Evolutionary conservation across 2,797 vertebrate species (phyloP), one percentile per base, ranked within the genome.

Genomic region (Sebastes hopkinsi): DNA sequence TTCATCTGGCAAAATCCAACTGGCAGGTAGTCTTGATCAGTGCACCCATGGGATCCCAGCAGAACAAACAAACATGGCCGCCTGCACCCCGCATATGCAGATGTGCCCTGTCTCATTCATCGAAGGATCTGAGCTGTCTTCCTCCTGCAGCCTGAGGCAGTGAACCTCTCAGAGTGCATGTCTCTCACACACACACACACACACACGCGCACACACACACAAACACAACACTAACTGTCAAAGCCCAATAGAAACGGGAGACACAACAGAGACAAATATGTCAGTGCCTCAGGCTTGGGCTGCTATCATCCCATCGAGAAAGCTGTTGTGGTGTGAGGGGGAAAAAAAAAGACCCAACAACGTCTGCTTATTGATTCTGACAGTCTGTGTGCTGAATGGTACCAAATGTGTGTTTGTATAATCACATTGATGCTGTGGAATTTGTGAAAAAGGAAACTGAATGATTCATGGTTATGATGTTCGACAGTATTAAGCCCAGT

Each of bases 1-100:
- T 92, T 90, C 76, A 87, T 91, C 83, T 83, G 70, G 68, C 82
- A 79, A 69, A 27, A 67, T 84, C 59, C 55, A 62, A 67, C 86
- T 91, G 90, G 82, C 89, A 89, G 84, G 87, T 86, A 55, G 60
- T 82, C 67, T 91, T 92, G 91, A 95, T 93, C 87, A 87, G 82
- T 5, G 71, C 81, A 79, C 88, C 81, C 82, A 4, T 42, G 83
- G 83, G 90, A 92, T 78, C 77, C 77, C 34, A 1, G 77, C 27
- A 72, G 83, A 89, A 86, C 84, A 92, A 92, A 91, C 88, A 90
- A 89, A 91, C 87, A 81, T 75, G 84, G 72, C 71, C 30, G 77
- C 67, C 72, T 70, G 46, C 78, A 25, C 72, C 59, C 77, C 77
- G 70, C 77, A 46, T 83, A 91, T 93, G 93, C 92, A 93, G 92